phyloP scores from a whole-genome alignment of 92 coral and sea anemone species.

The Epizoanthus stellaris region DNA sequence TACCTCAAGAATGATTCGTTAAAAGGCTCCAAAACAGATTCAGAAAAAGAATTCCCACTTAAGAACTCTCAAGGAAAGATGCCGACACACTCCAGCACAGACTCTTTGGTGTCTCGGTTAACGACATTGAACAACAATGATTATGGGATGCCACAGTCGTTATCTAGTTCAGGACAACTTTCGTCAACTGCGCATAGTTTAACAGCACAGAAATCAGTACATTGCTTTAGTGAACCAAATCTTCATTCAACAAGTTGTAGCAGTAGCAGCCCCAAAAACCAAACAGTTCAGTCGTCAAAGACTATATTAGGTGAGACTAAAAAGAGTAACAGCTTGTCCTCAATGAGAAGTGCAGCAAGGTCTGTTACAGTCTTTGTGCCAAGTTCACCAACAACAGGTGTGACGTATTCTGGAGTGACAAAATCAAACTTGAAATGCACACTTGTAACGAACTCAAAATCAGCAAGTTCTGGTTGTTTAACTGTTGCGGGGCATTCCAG shows the following conservation, averaged over 20 bases:
- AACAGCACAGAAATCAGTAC: slow-evolving; percentile 23
- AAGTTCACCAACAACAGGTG: slow-evolving; percentile 29
- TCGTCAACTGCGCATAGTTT: background rate
- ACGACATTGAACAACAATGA: slow-evolving; percentile 25
- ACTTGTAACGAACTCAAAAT: slow-evolving; percentile 11
- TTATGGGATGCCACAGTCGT: background rate
- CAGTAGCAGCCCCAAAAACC: background rate
- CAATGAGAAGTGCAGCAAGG: background rate
- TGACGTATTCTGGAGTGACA: slow-evolving; percentile 59
- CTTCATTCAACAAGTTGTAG: slow-evolving; percentile 11
- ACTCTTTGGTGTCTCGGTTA: background rate
- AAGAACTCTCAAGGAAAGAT: background rate
- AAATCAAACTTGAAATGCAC: slow-evolving; percentile 44
- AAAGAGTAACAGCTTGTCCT: slow-evolving; percentile 33
- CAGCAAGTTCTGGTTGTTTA: slow-evolving; percentile 5
- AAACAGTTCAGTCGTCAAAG: background rate
- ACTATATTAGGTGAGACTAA: background rate
- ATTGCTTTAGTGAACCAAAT: slow-evolving; percentile 33
- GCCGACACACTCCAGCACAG: slow-evolving; percentile 12
- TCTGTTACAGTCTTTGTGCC: background rate
- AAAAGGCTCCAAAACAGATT: slow-evolving; percentile 7
- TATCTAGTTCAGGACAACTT: slow-evolving; percentile 28
- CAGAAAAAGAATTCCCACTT: slow-evolving; percentile 1
- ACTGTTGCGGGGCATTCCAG: background rate
- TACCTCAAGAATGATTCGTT: slow-evolving; percentile 16